Percentiles rank a stretch among this genome's conserved stretches.
Evolutionary conservation across 2,888 invertebrate species (phyloP).

Genomic region (Liposcelis brunnea): DNA sequence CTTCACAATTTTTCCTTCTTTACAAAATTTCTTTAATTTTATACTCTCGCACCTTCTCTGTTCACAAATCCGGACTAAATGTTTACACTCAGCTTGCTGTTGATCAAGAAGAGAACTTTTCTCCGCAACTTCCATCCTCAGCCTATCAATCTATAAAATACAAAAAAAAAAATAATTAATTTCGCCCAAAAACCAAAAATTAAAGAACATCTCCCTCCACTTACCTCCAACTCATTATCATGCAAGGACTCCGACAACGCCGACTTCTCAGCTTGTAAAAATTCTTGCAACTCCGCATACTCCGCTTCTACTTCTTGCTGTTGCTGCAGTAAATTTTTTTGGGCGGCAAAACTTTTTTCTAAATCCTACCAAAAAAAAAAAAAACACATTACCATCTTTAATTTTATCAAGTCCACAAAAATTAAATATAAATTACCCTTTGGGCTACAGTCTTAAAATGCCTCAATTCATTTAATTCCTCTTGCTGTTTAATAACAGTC

Average conservation of each 20-base stretch:
- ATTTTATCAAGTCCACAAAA: slow-evolving; percentile 7
- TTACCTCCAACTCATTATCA: slow-evolving; percentile 52
- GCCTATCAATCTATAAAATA: slow-evolving; percentile 16
- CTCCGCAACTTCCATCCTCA: slow-evolving; percentile 24
- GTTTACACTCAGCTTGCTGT: slow-evolving; percentile 59
- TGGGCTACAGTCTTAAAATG: slow-evolving; percentile 52
- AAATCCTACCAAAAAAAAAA: slow-evolving; percentile 33
- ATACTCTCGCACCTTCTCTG: slow-evolving; percentile 44
- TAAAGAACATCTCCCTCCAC: no score
- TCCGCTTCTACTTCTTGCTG: slow-evolving; percentile 64
- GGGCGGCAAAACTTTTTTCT: slow-evolving; percentile 47
- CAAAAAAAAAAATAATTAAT: slow-evolving; percentile 7
- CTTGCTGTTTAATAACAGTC: slow-evolving; percentile 54
- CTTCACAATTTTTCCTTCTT: no score
- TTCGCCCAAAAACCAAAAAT: not conserved
- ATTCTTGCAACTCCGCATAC: slow-evolving; percentile 69
- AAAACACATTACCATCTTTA: slow-evolving; percentile 2
- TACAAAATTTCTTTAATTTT: not conserved
- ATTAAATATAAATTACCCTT: slow-evolving; percentile 28
- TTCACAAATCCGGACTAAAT: slow-evolving; percentile 61
- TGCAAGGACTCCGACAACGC: slow-evolving; percentile 61
- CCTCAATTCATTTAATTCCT: slow-evolving; percentile 54
- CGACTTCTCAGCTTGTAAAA: slow-evolving; percentile 69
- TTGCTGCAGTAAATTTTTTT: slow-evolving; percentile 50
- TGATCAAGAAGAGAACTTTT: slow-evolving; percentile 38